Base-by-base conservation (phyloP, 2,888 invertebrate genomes). In the Therioaphis trifolii region DNA sequence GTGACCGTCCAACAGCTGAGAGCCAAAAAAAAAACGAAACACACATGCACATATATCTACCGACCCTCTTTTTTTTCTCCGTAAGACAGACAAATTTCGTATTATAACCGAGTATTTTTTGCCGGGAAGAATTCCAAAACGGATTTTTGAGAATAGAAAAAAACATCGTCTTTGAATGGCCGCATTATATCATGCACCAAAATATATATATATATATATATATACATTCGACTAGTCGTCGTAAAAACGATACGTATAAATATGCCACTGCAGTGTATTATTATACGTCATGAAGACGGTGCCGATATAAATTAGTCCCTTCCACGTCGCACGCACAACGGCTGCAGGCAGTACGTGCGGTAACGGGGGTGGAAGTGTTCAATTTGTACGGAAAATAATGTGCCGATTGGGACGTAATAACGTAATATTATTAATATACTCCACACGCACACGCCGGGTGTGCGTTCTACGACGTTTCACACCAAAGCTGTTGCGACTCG, bases 31-130 rank as follows among this genome's bases (percentile, higher is more conserved):
- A n/a, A 29, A 72, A 72, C 0, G 7, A 46, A 43, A 27, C 46
- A 21, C 24, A 21, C 27, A 46, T 24, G 29, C 49, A 2, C n/a
- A n/a, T n/a, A n/a, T n/a, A n/a, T n/a, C n/a, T 18, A n/a, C 43
- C 40, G 68, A 68, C 43, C 68, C 68, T 68, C 43, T 68, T 52
- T 52, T 7, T n/a, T 35, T 35, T 35, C 35, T 35, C 35, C 35
- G 35, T 35, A 35, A 35, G 35, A 35, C 4, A 35, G 11, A 27
- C 18, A 15, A 5, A 27, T 29, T 24, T 27, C n/a, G 55, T 61
- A 61, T 61, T 61, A n/a, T 72, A n/a, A n/a, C 27, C 61, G 24
- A 4, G 11, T 58, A 61, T 61, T 76, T 76, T 76, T 61, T 76
- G 75, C 61, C 24, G 12, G 18, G 1, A 61, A 43, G 24, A 76